Conservation (phyloP, 2,113 vertebrate genomes). For the Notarius quadriscutis region DNA sequence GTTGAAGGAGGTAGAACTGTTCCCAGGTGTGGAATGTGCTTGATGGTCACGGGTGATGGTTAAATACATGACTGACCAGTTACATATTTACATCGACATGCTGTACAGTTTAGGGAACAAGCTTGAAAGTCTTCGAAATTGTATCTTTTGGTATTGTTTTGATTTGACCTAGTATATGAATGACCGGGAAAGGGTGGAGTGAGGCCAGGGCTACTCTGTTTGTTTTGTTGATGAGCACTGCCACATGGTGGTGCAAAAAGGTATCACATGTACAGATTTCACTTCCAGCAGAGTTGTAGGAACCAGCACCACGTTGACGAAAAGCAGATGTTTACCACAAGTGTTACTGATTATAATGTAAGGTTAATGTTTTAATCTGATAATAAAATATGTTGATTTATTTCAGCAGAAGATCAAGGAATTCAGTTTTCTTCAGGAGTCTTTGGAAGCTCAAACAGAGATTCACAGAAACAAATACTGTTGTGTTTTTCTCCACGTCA, state of each 20-base stretch:
- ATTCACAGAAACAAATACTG: neutral
- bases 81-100: neutral
- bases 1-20: neutral
- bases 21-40: neutral
- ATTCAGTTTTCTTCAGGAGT: neutral
- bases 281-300: neutral
- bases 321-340: neutral
- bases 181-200: neutral
- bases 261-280: conserved; percentile 18
- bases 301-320: neutral
- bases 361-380: neutral
- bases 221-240: conserved; percentile 60
- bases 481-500: neutral
- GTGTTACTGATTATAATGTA: neutral
- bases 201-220: neutral
- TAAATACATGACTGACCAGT: neutral
- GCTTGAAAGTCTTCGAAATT: neutral
- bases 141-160: neutral
- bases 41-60: neutral
- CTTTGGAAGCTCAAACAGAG: neutral
- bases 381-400: neutral
- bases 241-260: conserved; percentile 60
- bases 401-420: neutral
- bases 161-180: neutral
- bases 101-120: neutral